Evolutionary conservation across 2,888 invertebrate species (phyloP), one percentile per base, ranked within the genome.

Genomic region (Oligia latruncula): DNA sequence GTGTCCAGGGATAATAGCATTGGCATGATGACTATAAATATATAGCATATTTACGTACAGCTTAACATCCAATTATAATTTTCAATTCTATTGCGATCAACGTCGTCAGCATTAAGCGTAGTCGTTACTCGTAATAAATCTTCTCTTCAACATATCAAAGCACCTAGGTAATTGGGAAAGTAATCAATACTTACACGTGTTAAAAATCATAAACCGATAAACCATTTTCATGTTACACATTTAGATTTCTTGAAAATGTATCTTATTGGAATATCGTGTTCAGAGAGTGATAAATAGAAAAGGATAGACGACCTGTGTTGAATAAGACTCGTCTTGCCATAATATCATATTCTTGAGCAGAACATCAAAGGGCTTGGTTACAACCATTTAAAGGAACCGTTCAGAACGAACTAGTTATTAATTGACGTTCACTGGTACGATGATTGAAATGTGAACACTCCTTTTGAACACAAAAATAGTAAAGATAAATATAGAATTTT

Each of bases 371-470:
- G 89, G 82, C 87, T 90, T 82, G 76, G 84, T 77, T 89, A 81
- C 88, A 90, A 82, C 88, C 87, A 89, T 91, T 93, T 91, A 87
- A 84, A 90, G 87, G 88, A 89, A 88, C 89, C 85, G 74, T 82
- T 81, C 80, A 83, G 40, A 60, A 71, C 60, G 88, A 91, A 87
- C 86, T 89, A 82, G 88, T 90, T 90, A 92, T 91, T 94, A 95
- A 94, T 94, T 95, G 93, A 93, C 90, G 90, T 89, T 89, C 85
- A 84, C 89, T 90, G 90, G 90, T 91, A 88, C 90, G 90, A 89
- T 92, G 93, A 95, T 93, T 93, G 94, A 95, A 95, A 94, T 92
- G 91, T 93, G 92, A 94, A 91, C 90, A 85, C 87, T 89, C 83
- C 90, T 86, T 91, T 92, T 90, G 90, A 92, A 88, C 78, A 81